phyloP scores from a whole-genome alignment of 2,888 invertebrate species.

The Urechis unicinctus region DNA sequence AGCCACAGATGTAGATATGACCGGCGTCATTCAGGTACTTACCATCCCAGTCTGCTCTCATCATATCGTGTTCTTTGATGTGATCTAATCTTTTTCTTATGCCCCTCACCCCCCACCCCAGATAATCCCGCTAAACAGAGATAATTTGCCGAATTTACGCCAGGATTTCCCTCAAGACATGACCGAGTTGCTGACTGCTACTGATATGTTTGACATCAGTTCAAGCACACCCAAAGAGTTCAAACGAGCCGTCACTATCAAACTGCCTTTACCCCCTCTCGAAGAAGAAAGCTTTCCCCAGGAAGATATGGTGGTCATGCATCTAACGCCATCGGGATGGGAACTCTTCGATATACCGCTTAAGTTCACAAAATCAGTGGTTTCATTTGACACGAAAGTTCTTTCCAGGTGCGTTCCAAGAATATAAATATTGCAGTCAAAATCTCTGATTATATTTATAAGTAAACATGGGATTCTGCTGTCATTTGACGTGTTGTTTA shows the following conservation, averaged over 20 bases:
- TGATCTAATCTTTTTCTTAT: neutral
- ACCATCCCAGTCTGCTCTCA: neutral
- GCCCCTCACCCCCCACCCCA: slow-evolving; percentile 14
- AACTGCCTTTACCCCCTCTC: slow-evolving; percentile 41
- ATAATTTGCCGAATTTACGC: slow-evolving; percentile 28
- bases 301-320: slow-evolving; percentile 34
- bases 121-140: slow-evolving; percentile 33
- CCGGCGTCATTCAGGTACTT: slow-evolving; percentile 32
- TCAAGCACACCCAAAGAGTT: slow-evolving; percentile 11
- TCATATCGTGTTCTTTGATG: neutral
- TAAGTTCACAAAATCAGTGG: slow-evolving; percentile 38
- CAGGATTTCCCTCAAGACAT: slow-evolving; percentile 32
- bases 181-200: slow-evolving; percentile 27
- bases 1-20: slow-evolving; percentile 33
- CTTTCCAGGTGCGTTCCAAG: slow-evolving; percentile 29
- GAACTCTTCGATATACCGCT: slow-evolving; percentile 30
- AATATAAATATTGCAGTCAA: neutral
- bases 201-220: slow-evolving; percentile 34
- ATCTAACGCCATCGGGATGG: slow-evolving; percentile 35
- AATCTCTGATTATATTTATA: neutral
- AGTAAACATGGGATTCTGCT: neutral
- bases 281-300: slow-evolving; percentile 19
- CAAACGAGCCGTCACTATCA: slow-evolving; percentile 36
- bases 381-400: slow-evolving; percentile 38
- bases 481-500: slow-evolving; percentile 11